Evolutionary conservation across 2,113 vertebrate genomes (phyloP).

Genomic region (Cacatua alba): DNA sequence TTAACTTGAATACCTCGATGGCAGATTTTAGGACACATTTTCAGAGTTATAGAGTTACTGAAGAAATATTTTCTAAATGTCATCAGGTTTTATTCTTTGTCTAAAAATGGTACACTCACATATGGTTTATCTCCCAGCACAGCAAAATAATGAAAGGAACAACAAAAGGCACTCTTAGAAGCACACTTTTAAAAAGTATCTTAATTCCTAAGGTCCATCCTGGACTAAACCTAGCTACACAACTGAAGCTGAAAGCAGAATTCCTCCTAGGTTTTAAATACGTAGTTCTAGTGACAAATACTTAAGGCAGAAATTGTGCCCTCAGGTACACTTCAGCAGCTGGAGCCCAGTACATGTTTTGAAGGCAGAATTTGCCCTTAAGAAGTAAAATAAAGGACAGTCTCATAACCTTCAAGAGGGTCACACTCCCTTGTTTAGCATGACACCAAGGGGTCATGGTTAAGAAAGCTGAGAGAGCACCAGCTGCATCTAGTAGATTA

Average conservation of each 20-base stretch:
- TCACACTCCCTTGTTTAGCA: background rate
- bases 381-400: background rate
- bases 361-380: background rate
- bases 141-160: background rate
- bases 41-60: background rate
- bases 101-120: background rate
- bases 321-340: background rate
- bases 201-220: background rate
- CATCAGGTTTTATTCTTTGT: background rate
- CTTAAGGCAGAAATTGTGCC: background rate
- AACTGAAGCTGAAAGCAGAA: background rate
- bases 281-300: background rate
- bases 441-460: background rate
- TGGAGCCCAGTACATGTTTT: background rate
- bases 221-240: background rate
- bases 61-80: background rate
- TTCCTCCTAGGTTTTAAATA: background rate
- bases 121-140: background rate
- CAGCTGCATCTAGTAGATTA: background rate
- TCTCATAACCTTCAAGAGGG: background rate
- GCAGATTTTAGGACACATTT: background rate
- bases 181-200: background rate
- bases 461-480: background rate
- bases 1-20: background rate
- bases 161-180: background rate